These are phyloP conservation scores for Hemitrygon akajei DNA, from an alignment of 2,797 vertebrate genomes.

Conservation along the genomic window DNA sequence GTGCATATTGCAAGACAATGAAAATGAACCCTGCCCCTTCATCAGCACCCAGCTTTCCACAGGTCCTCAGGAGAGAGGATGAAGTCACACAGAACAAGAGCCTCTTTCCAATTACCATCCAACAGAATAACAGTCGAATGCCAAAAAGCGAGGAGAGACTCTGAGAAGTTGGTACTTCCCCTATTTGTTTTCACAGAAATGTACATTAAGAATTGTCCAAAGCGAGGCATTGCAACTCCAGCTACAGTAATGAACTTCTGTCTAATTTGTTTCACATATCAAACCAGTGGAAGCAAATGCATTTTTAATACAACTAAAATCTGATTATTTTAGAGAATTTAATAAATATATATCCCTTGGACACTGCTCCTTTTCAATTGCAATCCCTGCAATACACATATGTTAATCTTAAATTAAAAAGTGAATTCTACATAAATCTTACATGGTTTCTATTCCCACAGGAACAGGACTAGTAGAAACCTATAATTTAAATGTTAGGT, in stretches of 20 bases:
- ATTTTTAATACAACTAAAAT: neutral
- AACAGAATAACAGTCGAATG: neutral
- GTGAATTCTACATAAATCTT: neutral
- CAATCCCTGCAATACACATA: neutral
- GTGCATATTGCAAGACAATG: neutral
- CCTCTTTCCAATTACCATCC: neutral
- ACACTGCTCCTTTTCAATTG: neutral
- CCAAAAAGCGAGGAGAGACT: neutral
- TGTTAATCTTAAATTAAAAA: neutral
- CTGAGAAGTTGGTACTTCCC: neutral
- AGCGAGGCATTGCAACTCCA: neutral
- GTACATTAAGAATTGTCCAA: neutral
- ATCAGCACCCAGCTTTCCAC: neutral
- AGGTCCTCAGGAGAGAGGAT: neutral
- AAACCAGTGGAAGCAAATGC: neutral
- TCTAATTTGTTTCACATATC: neutral
- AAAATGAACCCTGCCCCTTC: neutral
- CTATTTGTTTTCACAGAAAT: neutral
- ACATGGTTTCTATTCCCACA: neutral
- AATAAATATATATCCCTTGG: too few species aligned
- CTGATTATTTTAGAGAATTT: neutral
- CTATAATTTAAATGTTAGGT: neutral
- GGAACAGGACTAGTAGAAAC: neutral
- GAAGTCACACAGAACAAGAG: neutral
- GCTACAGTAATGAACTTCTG: neutral